phyloP scores from a whole-genome alignment of 2,113 vertebrate genomes.

The Raja brachyura region DNA sequence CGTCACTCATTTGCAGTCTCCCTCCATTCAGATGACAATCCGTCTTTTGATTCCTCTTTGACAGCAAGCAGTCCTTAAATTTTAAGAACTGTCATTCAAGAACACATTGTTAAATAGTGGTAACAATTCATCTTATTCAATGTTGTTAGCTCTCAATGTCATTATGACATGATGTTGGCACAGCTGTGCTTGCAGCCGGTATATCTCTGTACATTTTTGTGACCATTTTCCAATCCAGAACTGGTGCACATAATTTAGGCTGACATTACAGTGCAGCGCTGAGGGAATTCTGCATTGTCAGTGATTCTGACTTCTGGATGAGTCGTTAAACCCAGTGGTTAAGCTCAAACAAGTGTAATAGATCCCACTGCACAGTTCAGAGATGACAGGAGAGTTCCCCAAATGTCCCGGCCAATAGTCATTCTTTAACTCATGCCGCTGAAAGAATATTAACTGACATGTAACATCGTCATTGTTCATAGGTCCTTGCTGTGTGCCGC shows the following conservation, averaged over 20 bases:
- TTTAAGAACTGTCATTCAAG: neutral
- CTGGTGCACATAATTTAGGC: neutral
- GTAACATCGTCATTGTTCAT: neutral
- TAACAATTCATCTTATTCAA: slow-evolving; percentile 3
- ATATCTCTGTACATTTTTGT: neutral
- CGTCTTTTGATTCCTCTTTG: neutral
- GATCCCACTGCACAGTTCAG: neutral
- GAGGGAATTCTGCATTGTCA: slow-evolving; percentile 17
- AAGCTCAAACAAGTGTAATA: neutral
- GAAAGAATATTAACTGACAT: neutral
- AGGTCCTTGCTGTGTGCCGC: neutral
- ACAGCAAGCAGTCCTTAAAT: neutral
- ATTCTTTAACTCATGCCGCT: neutral
- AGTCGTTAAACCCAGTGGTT: neutral
- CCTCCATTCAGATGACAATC: too few species aligned
- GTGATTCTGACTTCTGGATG: neutral
- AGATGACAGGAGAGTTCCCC: neutral
- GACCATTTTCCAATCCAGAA: neutral
- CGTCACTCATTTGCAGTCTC: too few species aligned
- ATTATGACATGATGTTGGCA: neutral
- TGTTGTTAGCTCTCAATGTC: neutral
- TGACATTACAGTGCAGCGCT: neutral
- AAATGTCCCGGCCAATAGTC: neutral
- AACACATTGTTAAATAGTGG: neutral
- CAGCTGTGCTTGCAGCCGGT: neutral